Base-by-base conservation (phyloP, 2,797 vertebrate species). In the Gymnocypris eckloni region DNA sequence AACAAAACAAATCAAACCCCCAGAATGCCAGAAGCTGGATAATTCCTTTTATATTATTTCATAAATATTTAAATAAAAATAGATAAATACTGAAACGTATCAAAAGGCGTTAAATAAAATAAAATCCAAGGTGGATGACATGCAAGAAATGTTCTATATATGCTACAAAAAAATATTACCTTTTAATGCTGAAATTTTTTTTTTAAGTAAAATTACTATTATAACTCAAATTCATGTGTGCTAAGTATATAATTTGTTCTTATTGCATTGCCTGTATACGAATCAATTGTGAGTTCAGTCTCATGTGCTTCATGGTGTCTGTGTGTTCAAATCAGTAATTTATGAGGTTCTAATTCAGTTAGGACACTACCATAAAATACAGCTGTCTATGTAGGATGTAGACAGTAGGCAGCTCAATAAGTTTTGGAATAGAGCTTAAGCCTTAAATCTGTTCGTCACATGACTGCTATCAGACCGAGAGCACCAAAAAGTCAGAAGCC, bases 341-440 rank as follows among this genome's bases (percentile, higher is more conserved):
- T 39, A 77, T n/a, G 75, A 77, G 75, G 28, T 54, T 56, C 73
- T 13, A 56, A 33, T 56, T 56, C 50, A 77, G 9, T 37, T 56
- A 84, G 25, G 81, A 84, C 59, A 48, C 67, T 18, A 6, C 71
- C 80, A 86, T 88, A 82, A 71, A 67, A 86, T 77, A 78, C 59
- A 56, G 75, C 33, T 77, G 50, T 77, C 75, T 13, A 66, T 39
- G 78, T 50, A 83, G 56, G n/a, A 50, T 54, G n/a, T 25, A 48
- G 56, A 80, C 39, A 69, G 59, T 61, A 67, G 48, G 12, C 52
- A 56, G 28, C 50, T 39, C 75, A 39, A 50, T 77, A 39, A 52
- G 28, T 77, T 56, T 77, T 41, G 10, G 33, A 56, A 56, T 33
- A 56, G 33, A 39, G 75, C 75, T 77, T 43, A 78, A 50, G 71